These are phyloP conservation scores for Dicycla oo DNA, from an alignment of 2,888 invertebrate species.

Conservation along the genomic window DNA sequence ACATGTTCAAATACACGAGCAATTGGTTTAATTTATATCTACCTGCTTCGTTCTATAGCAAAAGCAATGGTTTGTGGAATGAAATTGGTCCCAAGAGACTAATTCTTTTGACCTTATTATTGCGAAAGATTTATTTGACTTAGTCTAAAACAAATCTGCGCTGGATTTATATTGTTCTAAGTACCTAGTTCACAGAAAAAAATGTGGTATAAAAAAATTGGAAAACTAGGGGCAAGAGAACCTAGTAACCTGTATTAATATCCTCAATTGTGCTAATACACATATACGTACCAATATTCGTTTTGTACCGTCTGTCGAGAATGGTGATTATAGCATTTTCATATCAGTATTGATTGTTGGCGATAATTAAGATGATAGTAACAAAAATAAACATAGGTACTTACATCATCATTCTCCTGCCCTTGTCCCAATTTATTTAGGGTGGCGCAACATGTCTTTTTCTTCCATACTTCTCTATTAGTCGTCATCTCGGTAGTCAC, in stretches of 20 bases:
- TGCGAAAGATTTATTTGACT: slow-evolving; percentile 11
- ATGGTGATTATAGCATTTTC: not conserved
- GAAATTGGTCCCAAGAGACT: not conserved
- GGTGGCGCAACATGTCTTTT: too few species aligned
- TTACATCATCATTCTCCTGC: too few species aligned
- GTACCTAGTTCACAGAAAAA: too few species aligned
- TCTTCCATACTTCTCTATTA: too few species aligned
- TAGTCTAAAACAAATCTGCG: not conserved
- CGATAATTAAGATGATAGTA: too few species aligned
- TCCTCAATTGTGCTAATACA: not conserved
- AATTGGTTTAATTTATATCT: slow-evolving; percentile 24
- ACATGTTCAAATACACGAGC: slow-evolving; percentile 23
- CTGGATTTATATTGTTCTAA: not conserved
- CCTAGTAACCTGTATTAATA: not conserved
- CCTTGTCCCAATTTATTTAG: too few species aligned
- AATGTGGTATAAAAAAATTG: too few species aligned
- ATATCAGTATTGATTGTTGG: too few species aligned
- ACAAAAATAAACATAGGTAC: too few species aligned
- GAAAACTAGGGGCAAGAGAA: not conserved
- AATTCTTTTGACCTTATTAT: not conserved
- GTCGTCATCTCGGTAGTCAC: too few species aligned
- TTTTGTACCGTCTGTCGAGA: not conserved
- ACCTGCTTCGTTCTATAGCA: not conserved
- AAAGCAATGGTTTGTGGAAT: not conserved
- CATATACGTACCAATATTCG: too few species aligned